Percentiles rank a stretch among this genome's conserved stretches.
phyloP scores from a whole-genome alignment of 35 echinoderm and acorn worm genomes.

The Diadema setosum region DNA sequence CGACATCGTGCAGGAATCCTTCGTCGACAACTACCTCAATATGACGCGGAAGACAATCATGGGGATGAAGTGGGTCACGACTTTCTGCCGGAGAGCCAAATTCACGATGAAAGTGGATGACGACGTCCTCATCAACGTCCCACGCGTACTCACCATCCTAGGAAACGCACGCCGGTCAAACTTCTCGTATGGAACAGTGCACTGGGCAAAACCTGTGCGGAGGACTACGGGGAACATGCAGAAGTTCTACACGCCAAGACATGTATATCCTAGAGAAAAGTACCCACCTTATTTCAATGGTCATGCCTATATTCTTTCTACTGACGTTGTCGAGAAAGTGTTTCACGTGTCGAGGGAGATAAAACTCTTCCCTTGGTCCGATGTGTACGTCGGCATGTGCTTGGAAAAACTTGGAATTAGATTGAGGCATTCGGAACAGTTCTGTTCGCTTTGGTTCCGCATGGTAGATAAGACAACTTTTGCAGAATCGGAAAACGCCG shows the following conservation, averaged over 20 bases:
- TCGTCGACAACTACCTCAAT: conserved; percentile 75
- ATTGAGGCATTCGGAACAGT: background rate
- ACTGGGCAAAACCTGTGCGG: background rate
- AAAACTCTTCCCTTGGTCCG: conserved; percentile 57
- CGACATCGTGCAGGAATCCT: conserved; percentile 78
- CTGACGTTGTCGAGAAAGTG: conserved; percentile 42
- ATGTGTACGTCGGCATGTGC: conserved; percentile 55
- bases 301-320: conserved; percentile 54
- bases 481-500: background rate
- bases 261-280: background rate
- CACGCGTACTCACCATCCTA: conserved; percentile 22
- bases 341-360: conserved; percentile 10
- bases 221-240: background rate
- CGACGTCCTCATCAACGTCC: conserved; percentile 61
- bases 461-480: background rate
- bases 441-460: background rate
- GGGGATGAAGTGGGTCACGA: conserved; percentile 84
- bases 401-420: conserved; percentile 4
- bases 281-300: conserved; percentile 75
- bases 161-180: background rate
- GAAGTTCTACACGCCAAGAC: conserved; percentile 49
- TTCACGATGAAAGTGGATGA: conserved; percentile 80
- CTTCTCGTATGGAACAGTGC: conserved; percentile 31
- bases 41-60: conserved; percentile 86
- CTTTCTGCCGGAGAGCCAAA: conserved; percentile 50